Conservation (phyloP, 2,888 invertebrate genomes). For the Polydrusus cervinus region DNA sequence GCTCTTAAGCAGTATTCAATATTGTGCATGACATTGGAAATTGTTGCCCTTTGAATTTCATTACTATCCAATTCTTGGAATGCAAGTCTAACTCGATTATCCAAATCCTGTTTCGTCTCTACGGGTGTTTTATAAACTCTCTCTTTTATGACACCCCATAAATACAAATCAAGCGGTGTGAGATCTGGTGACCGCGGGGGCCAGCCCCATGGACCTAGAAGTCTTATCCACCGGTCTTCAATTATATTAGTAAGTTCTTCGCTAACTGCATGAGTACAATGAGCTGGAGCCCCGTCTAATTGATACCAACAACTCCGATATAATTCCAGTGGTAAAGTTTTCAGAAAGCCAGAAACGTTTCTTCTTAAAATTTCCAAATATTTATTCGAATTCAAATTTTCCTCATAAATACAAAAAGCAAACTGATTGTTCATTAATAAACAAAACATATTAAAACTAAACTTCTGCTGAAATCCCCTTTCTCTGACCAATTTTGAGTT, state of each 20-base stretch:
- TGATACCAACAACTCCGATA: conserved; percentile 43
- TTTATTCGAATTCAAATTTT: conserved; percentile 21
- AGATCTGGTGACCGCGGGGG: too few species aligned
- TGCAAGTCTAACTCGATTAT: too few species aligned
- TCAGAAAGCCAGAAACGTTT: conserved; percentile 26
- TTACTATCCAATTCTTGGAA: too few species aligned
- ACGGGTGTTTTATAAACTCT: too few species aligned
- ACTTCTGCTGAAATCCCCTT: conserved; percentile 43
- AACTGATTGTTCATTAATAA: conserved; percentile 23
- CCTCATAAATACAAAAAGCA: conserved; percentile 18
- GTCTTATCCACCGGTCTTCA: too few species aligned
- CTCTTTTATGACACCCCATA: too few species aligned
- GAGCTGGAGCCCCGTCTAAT: conserved; percentile 28
- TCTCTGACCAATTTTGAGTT: conserved; percentile 38
- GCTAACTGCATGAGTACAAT: not conserved
- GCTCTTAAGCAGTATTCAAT: too few species aligned
- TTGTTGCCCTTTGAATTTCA: too few species aligned
- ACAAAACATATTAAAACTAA: conserved; percentile 37
- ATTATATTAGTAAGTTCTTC: not conserved
- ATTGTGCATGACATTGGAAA: too few species aligned
- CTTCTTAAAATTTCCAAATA: conserved; percentile 24
- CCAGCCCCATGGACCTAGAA: too few species aligned
- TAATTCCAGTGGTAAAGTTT: conserved; percentile 25
- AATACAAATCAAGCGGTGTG: too few species aligned
- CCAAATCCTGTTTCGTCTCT: too few species aligned